Percentiles rank a stretch among this genome's conserved stretches.
Evolutionary conservation across 1,140 invertebrate genomes (phyloP).

Genomic region (Drosophila neocordata): DNA sequence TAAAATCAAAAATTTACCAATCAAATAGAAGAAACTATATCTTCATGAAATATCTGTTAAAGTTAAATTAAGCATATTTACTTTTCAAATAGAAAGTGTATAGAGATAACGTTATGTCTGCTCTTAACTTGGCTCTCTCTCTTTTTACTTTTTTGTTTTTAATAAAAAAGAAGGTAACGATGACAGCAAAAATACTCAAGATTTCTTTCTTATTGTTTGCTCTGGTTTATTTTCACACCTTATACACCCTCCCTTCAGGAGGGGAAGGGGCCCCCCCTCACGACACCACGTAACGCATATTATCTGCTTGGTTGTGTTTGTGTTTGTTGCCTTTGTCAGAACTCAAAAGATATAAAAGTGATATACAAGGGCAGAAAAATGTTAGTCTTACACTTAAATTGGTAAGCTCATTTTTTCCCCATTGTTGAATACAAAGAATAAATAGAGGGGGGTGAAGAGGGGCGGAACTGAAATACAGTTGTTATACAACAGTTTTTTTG

Average conservation of each 20-base stretch:
- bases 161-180: constrained; percentile 42
- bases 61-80: too few relatives aligned
- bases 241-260: neutral
- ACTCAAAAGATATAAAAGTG: constrained; percentile 10
- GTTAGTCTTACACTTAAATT: constrained; percentile 8
- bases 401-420: constrained; percentile 5
- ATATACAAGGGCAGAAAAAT: constrained; percentile 10
- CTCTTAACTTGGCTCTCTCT: constrained; percentile 10
- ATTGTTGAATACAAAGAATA: neutral
- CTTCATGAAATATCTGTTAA: too few relatives aligned
- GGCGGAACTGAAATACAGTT: neutral
- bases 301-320: constrained; percentile 45
- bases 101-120: constrained; percentile 23
- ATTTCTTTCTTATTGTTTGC: constrained; percentile 16
- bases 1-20: too few relatives aligned
- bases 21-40: too few relatives aligned
- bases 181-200: constrained; percentile 34
- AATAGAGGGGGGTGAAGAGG: too few relatives aligned
- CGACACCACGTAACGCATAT: constrained; percentile 35
- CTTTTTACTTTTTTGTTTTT: constrained; percentile 20
- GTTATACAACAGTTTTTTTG: constrained; percentile 1
- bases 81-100: too few relatives aligned
- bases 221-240: constrained; percentile 10
- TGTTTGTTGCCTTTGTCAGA: constrained; percentile 47
- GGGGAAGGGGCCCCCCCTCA: neutral